Base-by-base conservation (phyloP, 2,797 vertebrate genomes). In the Nannoperca australis region DNA sequence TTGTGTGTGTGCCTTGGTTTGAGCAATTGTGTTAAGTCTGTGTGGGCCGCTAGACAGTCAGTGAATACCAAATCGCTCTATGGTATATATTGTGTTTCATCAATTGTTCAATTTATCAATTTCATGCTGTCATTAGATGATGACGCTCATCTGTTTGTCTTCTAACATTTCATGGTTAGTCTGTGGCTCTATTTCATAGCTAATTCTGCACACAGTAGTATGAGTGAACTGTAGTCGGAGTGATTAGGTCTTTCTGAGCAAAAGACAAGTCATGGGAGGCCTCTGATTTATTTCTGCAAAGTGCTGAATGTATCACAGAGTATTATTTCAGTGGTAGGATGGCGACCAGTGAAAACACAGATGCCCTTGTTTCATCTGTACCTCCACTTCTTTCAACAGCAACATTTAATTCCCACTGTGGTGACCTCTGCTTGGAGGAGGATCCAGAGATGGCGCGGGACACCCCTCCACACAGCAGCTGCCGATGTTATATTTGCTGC, bases 351-450 rank as follows among this genome's bases (percentile, higher is more conserved):
- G 22, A 30, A 53, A 20, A 20, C 49, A 36, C 30, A 47, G 13
- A 40, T 61, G 17, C 22, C 15, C 5, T 55, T 58, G 1, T 50
- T 30, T 38, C 30, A 17, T 12, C 14, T 58, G n/a, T n/a, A 13
- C 4, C 3, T 53, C 27, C 7, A 2, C 30, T n/a, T 45, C 17
- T n/a, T n/a, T 45, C 17, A n/a, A n/a, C n/a, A 81, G 60, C 38
- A 61, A n/a, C 51, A 73, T 78, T 68, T 81, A 83, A 82, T 84
- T 82, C 79, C 34, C 17, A 7, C 55, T 61, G 42, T 56, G 15
- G n/a, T 73, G 83, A 81, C 58, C 62, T 71, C 66, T 70, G 45
- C 27, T 22, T 22, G 27, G 45, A 65, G 27, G 30, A 80, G 24
- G 7, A 59, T 55, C 24, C 44, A 45, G 34, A 18, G 59, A 72